Conservation (phyloP, 2,113 vertebrate species). For the Chloropsis hardwickii region DNA sequence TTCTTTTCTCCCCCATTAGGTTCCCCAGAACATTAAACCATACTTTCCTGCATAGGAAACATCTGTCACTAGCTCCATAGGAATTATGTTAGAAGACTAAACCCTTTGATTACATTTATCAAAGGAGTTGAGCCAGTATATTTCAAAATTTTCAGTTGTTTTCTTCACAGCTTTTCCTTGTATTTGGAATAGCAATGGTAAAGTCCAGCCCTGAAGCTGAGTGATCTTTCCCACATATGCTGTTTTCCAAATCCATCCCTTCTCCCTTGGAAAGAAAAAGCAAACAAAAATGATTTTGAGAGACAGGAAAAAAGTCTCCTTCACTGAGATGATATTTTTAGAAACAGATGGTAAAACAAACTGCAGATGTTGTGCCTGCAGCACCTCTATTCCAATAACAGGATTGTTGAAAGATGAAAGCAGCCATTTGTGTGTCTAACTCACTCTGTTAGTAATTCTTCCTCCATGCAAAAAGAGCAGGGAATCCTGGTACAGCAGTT, state of each 20-base stretch:
- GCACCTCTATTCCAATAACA: conserved; percentile 45
- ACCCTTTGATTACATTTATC: conserved; percentile 57
- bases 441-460: background rate
- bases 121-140: background rate
- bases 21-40: conserved; percentile 42
- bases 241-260: conserved; percentile 50
- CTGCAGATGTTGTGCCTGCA: conserved; percentile 55
- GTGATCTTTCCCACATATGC: conserved; percentile 53
- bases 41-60: conserved; percentile 34
- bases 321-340: conserved; percentile 52
- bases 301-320: background rate
- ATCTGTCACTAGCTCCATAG: conserved; percentile 46
- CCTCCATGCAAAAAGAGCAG: background rate
- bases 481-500: background rate
- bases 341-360: conserved; percentile 72
- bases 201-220: conserved; percentile 36
- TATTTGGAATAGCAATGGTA: conserved; percentile 1
- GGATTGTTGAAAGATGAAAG: conserved; percentile 61
- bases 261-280: conserved; percentile 18
- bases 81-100: conserved; percentile 32
- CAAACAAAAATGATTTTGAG: conserved; percentile 45
- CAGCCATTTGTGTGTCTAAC: background rate
- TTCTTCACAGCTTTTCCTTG: conserved; percentile 9
- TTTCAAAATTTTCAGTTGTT: conserved; percentile 17
- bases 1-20: conserved; percentile 8